phyloP scores from a whole-genome alignment of 2,888 invertebrate species.

The Adelognathus sp. region DNA sequence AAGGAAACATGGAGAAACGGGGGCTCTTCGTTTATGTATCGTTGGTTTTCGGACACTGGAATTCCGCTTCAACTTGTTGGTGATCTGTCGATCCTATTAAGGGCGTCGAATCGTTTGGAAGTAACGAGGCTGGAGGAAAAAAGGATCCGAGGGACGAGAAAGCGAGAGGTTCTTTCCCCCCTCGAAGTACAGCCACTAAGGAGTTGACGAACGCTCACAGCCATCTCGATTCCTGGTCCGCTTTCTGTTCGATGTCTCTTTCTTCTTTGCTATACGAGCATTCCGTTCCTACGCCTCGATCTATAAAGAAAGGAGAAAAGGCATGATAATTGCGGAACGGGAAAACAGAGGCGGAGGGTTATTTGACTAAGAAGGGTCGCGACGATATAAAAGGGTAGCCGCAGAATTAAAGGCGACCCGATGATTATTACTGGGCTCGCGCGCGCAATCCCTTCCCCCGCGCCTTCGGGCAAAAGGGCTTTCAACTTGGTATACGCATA shows the following conservation, averaged over 20 bases:
- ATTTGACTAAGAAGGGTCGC: conserved; percentile 74
- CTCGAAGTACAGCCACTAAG: conserved; percentile 49
- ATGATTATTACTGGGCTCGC: conserved; percentile 72
- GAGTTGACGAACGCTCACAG: conserved; percentile 62
- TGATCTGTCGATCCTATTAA: conserved; percentile 63
- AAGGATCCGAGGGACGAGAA: conserved; percentile 15
- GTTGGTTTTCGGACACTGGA: conserved; percentile 36
- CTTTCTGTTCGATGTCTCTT: conserved; percentile 46
- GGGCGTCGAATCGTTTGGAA: conserved; percentile 59
- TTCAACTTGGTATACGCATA: conserved; percentile 26
- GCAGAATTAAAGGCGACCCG: conserved; percentile 76
- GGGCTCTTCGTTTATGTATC: not conserved
- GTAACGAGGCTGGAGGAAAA: conserved; percentile 50
- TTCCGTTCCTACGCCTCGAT: conserved; percentile 34
- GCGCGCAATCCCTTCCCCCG: conserved; percentile 31
- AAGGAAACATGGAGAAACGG: not conserved
- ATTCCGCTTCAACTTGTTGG: conserved; percentile 61
- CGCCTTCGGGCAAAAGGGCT: conserved; percentile 49
- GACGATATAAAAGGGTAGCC: conserved; percentile 74
- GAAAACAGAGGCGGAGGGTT: conserved; percentile 63
- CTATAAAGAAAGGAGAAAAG: conserved; percentile 42
- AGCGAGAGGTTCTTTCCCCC: conserved; percentile 26
- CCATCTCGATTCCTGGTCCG: conserved; percentile 44
- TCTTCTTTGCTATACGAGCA: conserved; percentile 27
- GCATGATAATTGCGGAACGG: conserved; percentile 43